Evolutionary conservation across 2,113 vertebrate genomes (phyloP).

Genomic region (Australoheros scitulus): DNA sequence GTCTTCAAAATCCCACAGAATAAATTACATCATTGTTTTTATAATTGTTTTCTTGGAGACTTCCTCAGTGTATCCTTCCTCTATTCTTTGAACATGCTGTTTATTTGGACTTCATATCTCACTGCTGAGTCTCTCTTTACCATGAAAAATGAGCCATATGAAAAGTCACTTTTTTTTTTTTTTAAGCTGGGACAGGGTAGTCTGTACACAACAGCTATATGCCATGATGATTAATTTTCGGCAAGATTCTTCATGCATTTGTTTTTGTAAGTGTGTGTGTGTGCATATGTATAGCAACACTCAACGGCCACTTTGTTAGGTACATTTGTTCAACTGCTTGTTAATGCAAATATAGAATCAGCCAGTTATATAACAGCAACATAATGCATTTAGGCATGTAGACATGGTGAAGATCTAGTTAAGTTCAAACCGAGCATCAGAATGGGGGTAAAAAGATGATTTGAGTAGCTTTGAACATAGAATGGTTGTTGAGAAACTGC

Average conservation of each 20-base stretch:
- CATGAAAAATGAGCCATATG: slow-evolving; percentile 59
- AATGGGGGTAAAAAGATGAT: not conserved
- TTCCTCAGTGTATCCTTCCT: not conserved
- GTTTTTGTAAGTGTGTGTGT: slow-evolving; percentile 23
- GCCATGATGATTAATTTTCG: slow-evolving; percentile 61
- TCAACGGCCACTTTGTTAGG: not conserved
- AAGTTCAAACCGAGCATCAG: not conserved
- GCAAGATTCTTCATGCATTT: slow-evolving; percentile 23
- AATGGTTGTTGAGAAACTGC: not conserved
- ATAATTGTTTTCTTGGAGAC: slow-evolving; percentile 11
- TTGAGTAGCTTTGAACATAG: not conserved
- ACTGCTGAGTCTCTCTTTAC: slow-evolving; percentile 40
- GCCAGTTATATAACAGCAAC: not conserved
- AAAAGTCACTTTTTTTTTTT: slow-evolving; percentile 51
- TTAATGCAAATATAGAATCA: not conserved
- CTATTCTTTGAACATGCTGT: slow-evolving; percentile 20
- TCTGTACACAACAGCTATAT: slow-evolving; percentile 42
- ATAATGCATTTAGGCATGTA: not conserved
- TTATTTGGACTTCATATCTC: slow-evolving; percentile 43
- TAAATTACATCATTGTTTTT: slow-evolving; percentile 38
- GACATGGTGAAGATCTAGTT: not conserved
- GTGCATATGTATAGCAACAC: not conserved
- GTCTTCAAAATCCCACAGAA: slow-evolving; percentile 17
- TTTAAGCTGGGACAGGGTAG: slow-evolving; percentile 33
- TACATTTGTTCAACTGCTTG: not conserved